Base-by-base conservation (phyloP, 2,797 vertebrate genomes). In the Odontamblyopus rebecca region DNA sequence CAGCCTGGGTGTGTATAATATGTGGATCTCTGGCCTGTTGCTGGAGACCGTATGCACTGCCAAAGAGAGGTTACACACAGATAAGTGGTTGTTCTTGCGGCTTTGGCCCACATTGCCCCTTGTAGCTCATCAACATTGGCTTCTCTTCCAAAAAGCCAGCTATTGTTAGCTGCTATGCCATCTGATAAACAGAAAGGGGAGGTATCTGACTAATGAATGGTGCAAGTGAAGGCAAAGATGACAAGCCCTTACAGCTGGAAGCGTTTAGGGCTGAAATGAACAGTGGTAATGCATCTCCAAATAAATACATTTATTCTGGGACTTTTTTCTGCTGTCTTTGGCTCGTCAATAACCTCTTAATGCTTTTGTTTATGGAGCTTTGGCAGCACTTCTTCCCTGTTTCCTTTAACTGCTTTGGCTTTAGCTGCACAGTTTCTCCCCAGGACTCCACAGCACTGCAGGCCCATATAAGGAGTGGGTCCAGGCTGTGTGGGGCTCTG, bases 1-100 rank as follows among this genome's bases (percentile, higher is more conserved):
- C 88, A 92, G 85, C 19, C 73, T 57, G 73, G 67, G 79, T 72
- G 78, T 80, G 82, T 87, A 61, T 76, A 82, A 75, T 83, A 61
- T 89, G 82, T 90, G 54, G 77, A 75, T 89, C 83, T 89, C 83
- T 88, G 82, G 82, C 85, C 74, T 71, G 82, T 74, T 88, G 77
- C 78, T 82, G 74, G 68, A 78, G 79, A 79, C 69, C 61, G 72
- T 68, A 80, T 86, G 75, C 78, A 48, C 71, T 84, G 79, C 80
- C 71, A 65, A 61, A 61, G 69, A 78, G 74, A 81, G 81, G 78
- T 86, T 86, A 66, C 71, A 53, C 61, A 71, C 60, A 87, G 79
- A 88, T 83, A 86, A 89, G 80, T 85, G 84, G 82, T 67, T 69
- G 72, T 75, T 84, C 78, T 77, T 79, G 72, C 51, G 27, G 67